phyloP scores from a whole-genome alignment of 2,113 vertebrate genomes.

The Grus americana region DNA sequence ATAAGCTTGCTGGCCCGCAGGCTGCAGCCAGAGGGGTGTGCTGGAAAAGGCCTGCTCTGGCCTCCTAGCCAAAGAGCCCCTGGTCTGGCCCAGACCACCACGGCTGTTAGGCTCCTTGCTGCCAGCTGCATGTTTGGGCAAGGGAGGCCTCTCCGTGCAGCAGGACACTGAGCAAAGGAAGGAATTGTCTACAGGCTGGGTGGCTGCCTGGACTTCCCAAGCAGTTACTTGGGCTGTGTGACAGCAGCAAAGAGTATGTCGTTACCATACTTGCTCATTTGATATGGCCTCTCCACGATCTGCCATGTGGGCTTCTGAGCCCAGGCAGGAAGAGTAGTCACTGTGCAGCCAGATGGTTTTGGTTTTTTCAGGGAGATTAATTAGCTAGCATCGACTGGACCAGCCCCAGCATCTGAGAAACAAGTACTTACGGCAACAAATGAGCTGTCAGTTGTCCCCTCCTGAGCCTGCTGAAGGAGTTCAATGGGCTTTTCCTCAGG shows the following conservation, averaged over 20 bases:
- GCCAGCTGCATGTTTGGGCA: background rate
- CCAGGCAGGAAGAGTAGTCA: background rate
- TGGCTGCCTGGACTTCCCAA: background rate
- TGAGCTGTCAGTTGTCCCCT: slow-evolving; percentile 1
- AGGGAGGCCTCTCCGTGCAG: background rate
- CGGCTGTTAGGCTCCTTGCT: background rate
- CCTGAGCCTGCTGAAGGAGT: background rate
- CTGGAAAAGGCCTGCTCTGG: background rate
- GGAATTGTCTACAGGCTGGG: background rate
- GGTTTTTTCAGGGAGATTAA: background rate
- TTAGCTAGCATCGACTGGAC: background rate
- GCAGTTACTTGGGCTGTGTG: background rate
- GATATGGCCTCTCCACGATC: background rate
- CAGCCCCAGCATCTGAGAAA: background rate
- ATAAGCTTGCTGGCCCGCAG: background rate
- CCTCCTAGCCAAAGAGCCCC: background rate
- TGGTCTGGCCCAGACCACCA: background rate
- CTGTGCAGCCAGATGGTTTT: slow-evolving; percentile 19
- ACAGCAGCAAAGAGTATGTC: background rate
- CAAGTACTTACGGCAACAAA: background rate
- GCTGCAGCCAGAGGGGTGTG: background rate
- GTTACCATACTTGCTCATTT: background rate
- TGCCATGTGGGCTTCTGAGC: background rate
- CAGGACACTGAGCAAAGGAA: background rate
- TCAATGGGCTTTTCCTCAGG: background rate